These are phyloP conservation scores for Tenrec ecaudatus DNA, from an alignment of 2,113 vertebrate genomes.

Conservation along the genomic window DNA sequence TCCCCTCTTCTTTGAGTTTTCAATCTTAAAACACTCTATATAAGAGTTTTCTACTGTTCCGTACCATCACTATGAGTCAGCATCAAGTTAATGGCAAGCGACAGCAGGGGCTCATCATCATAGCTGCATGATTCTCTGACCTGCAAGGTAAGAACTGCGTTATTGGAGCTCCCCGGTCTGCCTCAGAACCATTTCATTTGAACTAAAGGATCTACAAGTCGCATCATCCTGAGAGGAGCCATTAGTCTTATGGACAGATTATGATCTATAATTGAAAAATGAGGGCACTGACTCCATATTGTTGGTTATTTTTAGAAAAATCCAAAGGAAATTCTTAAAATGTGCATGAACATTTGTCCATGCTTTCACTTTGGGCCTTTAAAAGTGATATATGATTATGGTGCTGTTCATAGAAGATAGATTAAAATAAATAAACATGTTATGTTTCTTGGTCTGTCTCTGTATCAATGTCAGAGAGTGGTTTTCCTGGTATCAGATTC, in stretches of 20 bases:
- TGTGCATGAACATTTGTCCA: background rate
- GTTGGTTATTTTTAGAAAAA: background rate
- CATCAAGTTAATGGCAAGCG: no score
- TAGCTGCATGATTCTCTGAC: background rate
- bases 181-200: background rate
- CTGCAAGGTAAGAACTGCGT: background rate
- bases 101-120: no score
- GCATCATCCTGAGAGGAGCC: background rate
- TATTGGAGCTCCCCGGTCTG: background rate
- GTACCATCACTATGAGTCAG: background rate
- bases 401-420: background rate
- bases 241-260: background rate
- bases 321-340: background rate
- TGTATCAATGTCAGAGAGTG: background rate
- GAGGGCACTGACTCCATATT: accelerated
- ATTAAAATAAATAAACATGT: no score
- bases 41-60: no score
- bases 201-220: background rate
- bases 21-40: no score
- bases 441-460: background rate
- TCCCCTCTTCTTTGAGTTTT: background rate
- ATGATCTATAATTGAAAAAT: background rate
- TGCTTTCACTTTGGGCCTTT: background rate
- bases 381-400: background rate
- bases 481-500: background rate